These are phyloP conservation scores for Sinocyclocheilus grahami DNA, from an alignment of 2,113 vertebrate genomes.

Conservation along the genomic window DNA sequence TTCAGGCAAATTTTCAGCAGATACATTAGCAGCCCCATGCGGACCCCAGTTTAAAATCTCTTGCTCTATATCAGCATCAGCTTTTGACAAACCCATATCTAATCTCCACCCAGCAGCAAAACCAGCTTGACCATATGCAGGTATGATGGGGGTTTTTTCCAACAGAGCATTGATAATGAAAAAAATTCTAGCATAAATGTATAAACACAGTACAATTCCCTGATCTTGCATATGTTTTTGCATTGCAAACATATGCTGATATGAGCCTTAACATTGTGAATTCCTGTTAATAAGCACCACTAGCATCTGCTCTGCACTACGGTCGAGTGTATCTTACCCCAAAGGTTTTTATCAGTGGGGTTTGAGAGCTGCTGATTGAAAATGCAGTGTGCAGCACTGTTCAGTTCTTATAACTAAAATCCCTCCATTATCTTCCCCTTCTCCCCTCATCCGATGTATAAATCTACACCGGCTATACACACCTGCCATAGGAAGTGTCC, in stretches of 20 bases:
- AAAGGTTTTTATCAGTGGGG: constrained; percentile 31
- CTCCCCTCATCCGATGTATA: not conserved
- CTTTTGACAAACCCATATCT: constrained; percentile 2
- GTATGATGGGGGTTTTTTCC: not conserved
- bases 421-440: not conserved
- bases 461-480: constrained; percentile 11
- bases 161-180: not conserved
- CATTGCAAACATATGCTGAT: not conserved
- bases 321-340: not conserved
- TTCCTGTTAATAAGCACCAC: not conserved
- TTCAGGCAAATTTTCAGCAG: not conserved
- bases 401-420: constrained; percentile 13
- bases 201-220: not conserved
- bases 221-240: not conserved
- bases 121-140: not conserved
- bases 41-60: not conserved
- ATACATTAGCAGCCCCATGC: not conserved
- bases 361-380: constrained; percentile 26
- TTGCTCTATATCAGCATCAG: not conserved
- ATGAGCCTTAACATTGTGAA: not conserved
- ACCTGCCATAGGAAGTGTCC: not conserved
- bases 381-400: constrained; percentile 1
- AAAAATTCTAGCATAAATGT: not conserved
- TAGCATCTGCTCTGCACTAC: not conserved
- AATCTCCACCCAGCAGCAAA: not conserved